These are phyloP conservation scores for Orthonychiurus folsomi DNA, from an alignment of 2,888 invertebrate species.

Conservation along the genomic window DNA sequence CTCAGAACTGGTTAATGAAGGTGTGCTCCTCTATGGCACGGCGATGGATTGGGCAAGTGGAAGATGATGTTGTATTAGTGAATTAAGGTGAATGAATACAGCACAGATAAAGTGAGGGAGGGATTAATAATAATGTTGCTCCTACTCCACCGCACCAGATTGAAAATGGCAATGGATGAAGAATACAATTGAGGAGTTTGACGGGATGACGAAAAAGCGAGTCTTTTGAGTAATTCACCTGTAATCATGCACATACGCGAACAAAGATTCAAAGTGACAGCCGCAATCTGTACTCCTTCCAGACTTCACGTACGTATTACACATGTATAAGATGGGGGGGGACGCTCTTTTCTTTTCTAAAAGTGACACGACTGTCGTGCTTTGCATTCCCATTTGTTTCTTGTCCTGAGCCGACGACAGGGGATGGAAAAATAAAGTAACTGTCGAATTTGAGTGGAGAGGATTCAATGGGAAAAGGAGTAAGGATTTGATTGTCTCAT, in stretches of 20 bases:
- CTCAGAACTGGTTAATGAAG: background rate
- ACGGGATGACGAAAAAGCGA: too few relatives aligned
- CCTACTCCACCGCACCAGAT: too few relatives aligned
- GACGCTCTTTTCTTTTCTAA: constrained; percentile 5
- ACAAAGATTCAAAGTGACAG: constrained; percentile 2
- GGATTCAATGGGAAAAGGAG: too few relatives aligned
- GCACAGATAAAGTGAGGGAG: background rate
- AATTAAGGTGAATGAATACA: constrained; percentile 1
- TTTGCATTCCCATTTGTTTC: background rate
- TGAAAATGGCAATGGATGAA: too few relatives aligned
- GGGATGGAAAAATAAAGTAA: too few relatives aligned
- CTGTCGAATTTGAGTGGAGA: constrained; percentile 1
- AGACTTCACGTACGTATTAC: too few relatives aligned
- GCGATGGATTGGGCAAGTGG: background rate
- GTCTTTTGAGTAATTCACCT: background rate
- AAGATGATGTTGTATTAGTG: background rate
- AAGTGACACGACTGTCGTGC: constrained; percentile 4
- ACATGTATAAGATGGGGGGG: too few relatives aligned
- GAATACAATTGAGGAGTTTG: background rate
- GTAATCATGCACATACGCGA: background rate
- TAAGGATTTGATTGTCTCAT: too few relatives aligned
- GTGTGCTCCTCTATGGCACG: background rate
- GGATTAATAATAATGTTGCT: background rate
- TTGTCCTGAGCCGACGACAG: background rate
- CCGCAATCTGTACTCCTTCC: constrained; percentile 4